A percentile compares a stretch with the other conserved stretches of the same genome.
These are phyloP conservation scores for Loris lydekkerianus DNA, from an alignment of 2,797 vertebrate species.

Conservation along the genomic window DNA sequence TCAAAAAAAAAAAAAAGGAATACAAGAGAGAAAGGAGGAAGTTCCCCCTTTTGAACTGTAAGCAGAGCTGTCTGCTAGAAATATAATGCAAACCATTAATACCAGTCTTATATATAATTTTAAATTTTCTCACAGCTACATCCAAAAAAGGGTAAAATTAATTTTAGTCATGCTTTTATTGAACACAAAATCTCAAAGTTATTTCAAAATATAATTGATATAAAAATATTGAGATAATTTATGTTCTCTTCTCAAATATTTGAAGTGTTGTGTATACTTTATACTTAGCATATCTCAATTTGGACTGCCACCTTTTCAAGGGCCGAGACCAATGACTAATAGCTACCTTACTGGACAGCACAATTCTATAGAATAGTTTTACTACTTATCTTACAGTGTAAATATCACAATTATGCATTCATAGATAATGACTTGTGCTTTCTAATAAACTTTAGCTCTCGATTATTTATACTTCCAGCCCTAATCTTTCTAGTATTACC, in stretches of 20 bases:
- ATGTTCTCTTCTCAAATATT: not conserved
- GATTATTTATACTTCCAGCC: not conserved
- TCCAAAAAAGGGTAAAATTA: not conserved
- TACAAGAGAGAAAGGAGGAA: not conserved
- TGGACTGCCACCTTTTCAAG: not conserved
- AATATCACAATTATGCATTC: not conserved
- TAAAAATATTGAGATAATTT: not conserved
- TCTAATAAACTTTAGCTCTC: not conserved
- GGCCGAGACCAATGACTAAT: not conserved
- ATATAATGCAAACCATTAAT: not conserved
- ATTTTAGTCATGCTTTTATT: not conserved
- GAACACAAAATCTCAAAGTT: not conserved
- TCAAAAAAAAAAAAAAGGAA: too few species aligned
- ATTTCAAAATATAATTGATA: not conserved
- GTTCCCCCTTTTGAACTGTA: not conserved
- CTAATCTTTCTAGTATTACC: not conserved
- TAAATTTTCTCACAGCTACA: not conserved
- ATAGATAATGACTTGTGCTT: not conserved
- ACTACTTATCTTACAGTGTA: not conserved
- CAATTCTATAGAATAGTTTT: not conserved
- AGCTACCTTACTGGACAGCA: not conserved
- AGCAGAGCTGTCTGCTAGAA: not conserved
- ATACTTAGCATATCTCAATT: fast-evolving
- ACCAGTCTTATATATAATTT: not conserved
- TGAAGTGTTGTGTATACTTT: not conserved